phyloP scores from a whole-genome alignment of 2,113 vertebrate species.

The Megaptera novaeangliae region DNA sequence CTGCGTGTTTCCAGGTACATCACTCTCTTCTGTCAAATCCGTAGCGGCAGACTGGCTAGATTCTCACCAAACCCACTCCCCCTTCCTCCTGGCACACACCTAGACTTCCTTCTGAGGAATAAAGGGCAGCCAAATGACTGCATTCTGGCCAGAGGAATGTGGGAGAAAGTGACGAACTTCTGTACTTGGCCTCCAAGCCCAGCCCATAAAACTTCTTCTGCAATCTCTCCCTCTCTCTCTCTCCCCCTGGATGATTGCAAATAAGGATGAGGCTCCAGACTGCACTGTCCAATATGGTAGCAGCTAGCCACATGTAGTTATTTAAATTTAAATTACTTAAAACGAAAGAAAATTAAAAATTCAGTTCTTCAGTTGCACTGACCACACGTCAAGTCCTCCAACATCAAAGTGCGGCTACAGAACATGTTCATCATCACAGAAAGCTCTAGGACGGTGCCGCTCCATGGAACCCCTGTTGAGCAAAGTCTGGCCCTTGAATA shows the following conservation, averaged over 20 bases:
- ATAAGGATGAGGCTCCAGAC: neutral
- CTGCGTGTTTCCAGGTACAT: neutral
- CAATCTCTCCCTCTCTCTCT: neutral
- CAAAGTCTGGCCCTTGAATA: neutral
- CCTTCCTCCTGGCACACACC: neutral
- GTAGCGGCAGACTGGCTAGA: neutral
- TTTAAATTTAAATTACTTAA: neutral
- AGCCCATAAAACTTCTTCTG: neutral
- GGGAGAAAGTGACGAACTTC: neutral
- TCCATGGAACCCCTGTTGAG: neutral
- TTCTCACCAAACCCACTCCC: no score
- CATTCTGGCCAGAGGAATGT: neutral
- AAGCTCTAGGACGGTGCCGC: neutral
- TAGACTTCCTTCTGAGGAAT: neutral
- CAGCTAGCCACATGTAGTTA: neutral
- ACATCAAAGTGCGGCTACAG: no score
- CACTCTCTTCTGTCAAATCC: neutral
- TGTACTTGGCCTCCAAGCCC: neutral
- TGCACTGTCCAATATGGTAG: neutral
- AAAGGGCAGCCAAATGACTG: neutral
- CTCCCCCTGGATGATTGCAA: neutral
- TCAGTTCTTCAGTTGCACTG: neutral
- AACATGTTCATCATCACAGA: neutral
- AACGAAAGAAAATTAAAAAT: neutral
- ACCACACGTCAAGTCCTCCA: neutral